Percentiles rank a stretch among this genome's conserved stretches.
phyloP scores from a whole-genome alignment of 2,113 vertebrate genomes.

The Plecotus auritus region DNA sequence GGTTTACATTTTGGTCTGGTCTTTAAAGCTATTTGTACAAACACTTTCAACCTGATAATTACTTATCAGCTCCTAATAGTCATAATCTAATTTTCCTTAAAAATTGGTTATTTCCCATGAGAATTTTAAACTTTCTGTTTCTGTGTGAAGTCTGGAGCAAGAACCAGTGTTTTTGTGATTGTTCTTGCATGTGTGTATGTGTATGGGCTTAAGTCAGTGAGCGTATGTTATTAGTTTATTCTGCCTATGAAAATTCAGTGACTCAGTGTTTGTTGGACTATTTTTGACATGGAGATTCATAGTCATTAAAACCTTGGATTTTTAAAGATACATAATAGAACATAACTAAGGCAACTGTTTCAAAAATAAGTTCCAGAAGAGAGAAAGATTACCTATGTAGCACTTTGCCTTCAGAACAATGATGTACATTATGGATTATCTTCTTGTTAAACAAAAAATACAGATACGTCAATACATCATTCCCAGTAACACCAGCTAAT shows the following conservation, averaged over 20 bases:
- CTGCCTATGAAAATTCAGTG: conserved; percentile 1
- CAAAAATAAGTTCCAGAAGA: background rate
- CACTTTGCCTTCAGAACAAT: background rate
- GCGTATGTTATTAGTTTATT: background rate
- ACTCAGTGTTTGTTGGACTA: background rate
- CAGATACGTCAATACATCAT: background rate
- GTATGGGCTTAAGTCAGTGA: background rate
- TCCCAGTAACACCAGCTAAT: background rate
- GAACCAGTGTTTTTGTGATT: background rate
- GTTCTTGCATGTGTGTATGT: background rate
- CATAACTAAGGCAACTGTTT: background rate
- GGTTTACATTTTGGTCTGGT: background rate
- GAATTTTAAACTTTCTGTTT: conserved; percentile 5
- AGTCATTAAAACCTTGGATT: background rate
- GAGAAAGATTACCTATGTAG: background rate
- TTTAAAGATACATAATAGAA: conserved; percentile 19
- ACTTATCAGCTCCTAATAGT: background rate
- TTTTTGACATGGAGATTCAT: background rate
- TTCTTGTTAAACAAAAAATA: conserved; percentile 10
- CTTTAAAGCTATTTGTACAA: background rate
- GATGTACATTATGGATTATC: background rate
- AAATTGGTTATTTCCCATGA: background rate
- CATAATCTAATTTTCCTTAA: background rate
- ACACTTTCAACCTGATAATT: background rate
- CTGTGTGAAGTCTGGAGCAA: background rate